Evolutionary conservation across 1,140 invertebrate genomes (phyloP).

Genomic region (Pogonomyrmex barbatus): DNA sequence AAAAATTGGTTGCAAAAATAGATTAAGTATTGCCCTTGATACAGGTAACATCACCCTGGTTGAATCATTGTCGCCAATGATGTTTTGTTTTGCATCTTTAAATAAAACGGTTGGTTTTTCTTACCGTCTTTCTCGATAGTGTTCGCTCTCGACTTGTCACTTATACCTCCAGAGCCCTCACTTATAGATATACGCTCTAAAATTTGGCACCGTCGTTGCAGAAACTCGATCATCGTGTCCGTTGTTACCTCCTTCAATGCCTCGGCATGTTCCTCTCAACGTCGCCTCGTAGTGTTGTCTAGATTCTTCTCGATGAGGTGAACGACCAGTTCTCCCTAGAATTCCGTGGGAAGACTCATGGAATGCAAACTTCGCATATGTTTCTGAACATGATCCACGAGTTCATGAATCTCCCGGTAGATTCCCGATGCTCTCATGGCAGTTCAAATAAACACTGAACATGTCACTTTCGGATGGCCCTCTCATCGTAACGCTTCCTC

Average conservation of each 20-base stretch:
- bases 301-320: background rate
- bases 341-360: background rate
- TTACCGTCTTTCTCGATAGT: background rate
- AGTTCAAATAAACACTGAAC: background rate
- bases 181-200: background rate
- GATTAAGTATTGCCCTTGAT: background rate
- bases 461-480: background rate
- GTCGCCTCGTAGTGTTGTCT: background rate
- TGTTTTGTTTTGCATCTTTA: background rate
- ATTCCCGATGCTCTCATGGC: background rate
- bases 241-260: background rate
- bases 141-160: background rate
- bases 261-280: background rate
- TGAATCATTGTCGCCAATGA: background rate
- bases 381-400: background rate
- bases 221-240: background rate
- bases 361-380: background rate
- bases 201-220: background rate
- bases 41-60: background rate
- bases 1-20: background rate
- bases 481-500: background rate
- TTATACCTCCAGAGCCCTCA: background rate
- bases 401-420: background rate
- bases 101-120: background rate
- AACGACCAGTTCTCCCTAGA: background rate